Conservation (phyloP, 2,113 vertebrate species). For the Colinus virginianus region DNA sequence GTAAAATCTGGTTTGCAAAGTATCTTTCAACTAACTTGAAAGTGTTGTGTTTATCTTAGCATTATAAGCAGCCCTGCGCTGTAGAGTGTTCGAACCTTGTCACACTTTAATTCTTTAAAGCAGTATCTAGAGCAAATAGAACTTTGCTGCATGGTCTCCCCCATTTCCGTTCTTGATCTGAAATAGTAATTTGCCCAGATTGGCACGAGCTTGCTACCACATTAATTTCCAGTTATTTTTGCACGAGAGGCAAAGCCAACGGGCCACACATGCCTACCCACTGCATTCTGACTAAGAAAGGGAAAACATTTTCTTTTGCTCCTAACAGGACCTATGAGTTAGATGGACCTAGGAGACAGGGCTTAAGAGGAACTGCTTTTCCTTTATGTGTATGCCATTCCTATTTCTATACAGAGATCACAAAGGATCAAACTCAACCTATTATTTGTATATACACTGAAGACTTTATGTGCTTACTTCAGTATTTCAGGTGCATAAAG, state of each 20-base stretch:
- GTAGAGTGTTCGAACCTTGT: neutral
- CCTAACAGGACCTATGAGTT: neutral
- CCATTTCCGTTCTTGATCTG: conserved; percentile 11
- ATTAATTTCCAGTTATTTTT: neutral
- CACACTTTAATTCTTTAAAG: neutral
- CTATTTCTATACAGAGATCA: neutral
- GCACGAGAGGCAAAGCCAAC: neutral
- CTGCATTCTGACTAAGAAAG: neutral
- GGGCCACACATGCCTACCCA: neutral
- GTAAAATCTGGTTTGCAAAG: neutral
- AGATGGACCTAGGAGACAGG: neutral
- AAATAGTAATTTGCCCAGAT: conserved; percentile 31
- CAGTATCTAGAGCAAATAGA: neutral
- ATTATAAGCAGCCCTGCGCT: neutral
- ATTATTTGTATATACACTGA: neutral
- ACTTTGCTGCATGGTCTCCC: neutral
- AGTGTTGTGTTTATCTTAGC: neutral
- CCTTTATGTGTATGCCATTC: neutral
- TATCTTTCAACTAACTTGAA: neutral
- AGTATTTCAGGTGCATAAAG: neutral
- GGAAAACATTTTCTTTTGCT: neutral
- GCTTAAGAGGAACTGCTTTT: neutral
- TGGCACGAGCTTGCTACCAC: neutral
- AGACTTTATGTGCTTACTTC: neutral
- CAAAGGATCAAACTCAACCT: neutral